phyloP scores from a whole-genome alignment of 2,888 invertebrate genomes.

The Dascillus cervinus region DNA sequence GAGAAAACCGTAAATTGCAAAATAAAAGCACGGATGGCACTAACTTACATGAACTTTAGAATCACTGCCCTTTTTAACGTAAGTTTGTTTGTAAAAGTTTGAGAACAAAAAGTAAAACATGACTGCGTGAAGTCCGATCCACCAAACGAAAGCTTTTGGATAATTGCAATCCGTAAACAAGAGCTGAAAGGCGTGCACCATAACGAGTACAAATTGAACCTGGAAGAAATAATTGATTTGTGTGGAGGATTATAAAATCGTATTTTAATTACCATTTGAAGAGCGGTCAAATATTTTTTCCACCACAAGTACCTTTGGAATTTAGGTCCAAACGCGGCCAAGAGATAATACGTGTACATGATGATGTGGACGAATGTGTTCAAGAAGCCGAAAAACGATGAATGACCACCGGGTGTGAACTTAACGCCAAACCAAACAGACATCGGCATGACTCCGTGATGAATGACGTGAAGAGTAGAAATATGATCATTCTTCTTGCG shows the following conservation, averaged over 20 bases:
- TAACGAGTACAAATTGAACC: constrained; percentile 82
- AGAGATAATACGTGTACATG: constrained; percentile 89
- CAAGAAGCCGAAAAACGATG: constrained; percentile 86
- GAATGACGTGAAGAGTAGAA: constrained; percentile 89
- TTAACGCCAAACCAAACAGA: constrained; percentile 71
- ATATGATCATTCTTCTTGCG: constrained; percentile 92
- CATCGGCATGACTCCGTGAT: constrained; percentile 95
- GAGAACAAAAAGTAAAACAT: constrained; percentile 91
- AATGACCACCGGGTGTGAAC: constrained; percentile 71
- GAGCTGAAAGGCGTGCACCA: constrained; percentile 84
- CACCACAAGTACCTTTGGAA: constrained; percentile 89
- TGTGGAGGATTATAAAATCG: neutral
- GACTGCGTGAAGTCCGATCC: constrained; percentile 85
- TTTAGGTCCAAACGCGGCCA: constrained; percentile 82
- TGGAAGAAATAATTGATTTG: constrained; percentile 34
- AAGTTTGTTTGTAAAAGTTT: constrained; percentile 80
- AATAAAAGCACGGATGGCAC: neutral
- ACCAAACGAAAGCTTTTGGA: constrained; percentile 81
- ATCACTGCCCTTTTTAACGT: constrained; percentile 47
- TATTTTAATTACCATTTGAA: constrained; percentile 70
- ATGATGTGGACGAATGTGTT: constrained; percentile 93
- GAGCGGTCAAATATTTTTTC: constrained; percentile 86
- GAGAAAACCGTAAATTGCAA: neutral
- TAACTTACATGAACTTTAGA: no score
- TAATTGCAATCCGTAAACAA: constrained; percentile 85